These are phyloP conservation scores for Tachysurus vachellii DNA, from an alignment of 2,113 vertebrate species.

Conservation along the genomic window DNA sequence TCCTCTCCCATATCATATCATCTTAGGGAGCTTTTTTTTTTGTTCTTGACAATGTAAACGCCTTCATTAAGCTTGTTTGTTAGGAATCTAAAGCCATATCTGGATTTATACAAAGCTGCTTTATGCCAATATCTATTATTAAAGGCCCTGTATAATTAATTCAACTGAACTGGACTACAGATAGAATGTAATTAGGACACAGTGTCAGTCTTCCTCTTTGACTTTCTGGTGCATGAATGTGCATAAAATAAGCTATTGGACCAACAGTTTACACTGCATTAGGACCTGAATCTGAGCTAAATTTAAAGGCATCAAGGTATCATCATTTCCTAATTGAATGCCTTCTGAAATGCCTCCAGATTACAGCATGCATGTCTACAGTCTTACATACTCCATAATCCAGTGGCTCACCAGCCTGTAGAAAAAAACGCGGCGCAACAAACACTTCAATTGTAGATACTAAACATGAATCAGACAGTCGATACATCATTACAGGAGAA, in stretches of 20 bases:
- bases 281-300: background rate
- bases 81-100: background rate
- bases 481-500: background rate
- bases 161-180: no score
- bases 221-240: constrained; percentile 8
- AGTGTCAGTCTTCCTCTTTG: constrained; percentile 12
- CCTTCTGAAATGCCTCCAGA: background rate
- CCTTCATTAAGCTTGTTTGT: background rate
- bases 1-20: background rate
- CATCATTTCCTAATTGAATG: background rate
- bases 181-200: background rate
- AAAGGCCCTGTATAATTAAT: background rate
- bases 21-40: background rate
- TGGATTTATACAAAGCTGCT: background rate
- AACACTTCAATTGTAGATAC: background rate
- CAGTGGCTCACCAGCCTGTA: background rate
- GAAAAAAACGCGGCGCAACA: background rate
- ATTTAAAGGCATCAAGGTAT: background rate
- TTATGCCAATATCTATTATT: background rate
- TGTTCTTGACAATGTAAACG: background rate
- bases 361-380: background rate
- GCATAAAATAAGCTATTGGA: background rate
- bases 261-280: background rate
- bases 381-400: background rate
- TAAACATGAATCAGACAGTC: background rate